phyloP scores from a whole-genome alignment of 2,113 vertebrate species.

The Oncorhynchus masou region DNA sequence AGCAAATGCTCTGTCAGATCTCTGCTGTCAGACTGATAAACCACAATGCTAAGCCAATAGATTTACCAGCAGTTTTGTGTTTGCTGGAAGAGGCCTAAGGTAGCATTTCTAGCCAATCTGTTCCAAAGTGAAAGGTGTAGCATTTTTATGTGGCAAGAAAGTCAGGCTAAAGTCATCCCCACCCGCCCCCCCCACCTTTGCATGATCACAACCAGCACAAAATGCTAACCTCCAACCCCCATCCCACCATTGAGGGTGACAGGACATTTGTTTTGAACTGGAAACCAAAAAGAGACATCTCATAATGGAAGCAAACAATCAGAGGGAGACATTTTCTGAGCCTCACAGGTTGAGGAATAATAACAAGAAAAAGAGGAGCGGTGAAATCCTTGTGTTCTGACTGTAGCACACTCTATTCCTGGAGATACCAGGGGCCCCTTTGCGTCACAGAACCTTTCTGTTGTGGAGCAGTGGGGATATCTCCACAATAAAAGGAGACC shows the following conservation, averaged over 20 bases:
- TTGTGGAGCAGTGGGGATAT: neutral
- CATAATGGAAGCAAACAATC: neutral
- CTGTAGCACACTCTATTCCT: neutral
- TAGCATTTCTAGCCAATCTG: neutral
- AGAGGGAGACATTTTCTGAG: neutral
- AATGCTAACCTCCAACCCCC: neutral
- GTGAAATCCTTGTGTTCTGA: conserved; percentile 75
- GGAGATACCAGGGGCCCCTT: no score
- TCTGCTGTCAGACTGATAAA: neutral
- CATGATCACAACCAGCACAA: conserved; percentile 2
- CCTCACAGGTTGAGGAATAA: neutral
- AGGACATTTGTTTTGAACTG: conserved; percentile 14
- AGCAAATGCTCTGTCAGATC: conserved; percentile 31
- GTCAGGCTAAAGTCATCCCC: neutral
- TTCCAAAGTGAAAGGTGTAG: neutral
- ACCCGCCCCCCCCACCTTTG: neutral
- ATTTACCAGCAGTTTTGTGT: neutral
- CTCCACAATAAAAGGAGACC: neutral
- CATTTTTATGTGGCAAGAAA: neutral
- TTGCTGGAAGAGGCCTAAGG: neutral
- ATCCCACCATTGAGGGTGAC: neutral
- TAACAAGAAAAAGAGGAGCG: conserved; percentile 76
- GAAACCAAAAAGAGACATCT: conserved; percentile 20
- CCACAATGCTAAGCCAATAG: neutral
- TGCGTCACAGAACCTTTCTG: neutral